phyloP scores from a whole-genome alignment of 2,113 vertebrate species.

The Nothobranchius kuhntae region DNA sequence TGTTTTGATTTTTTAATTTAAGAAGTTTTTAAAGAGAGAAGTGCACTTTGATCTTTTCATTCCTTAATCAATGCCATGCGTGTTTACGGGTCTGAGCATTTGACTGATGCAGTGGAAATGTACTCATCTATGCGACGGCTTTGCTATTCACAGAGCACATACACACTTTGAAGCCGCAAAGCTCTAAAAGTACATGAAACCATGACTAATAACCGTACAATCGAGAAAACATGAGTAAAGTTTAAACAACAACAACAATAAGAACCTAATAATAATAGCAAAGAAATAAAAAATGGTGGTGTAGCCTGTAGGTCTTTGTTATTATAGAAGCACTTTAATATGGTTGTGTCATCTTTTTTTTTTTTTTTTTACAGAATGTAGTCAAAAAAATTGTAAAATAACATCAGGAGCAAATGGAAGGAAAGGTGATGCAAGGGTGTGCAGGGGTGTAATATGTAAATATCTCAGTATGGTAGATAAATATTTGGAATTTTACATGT shows the following conservation, averaged over 20 bases:
- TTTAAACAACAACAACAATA: constrained; percentile 69
- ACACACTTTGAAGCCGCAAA: constrained; percentile 73
- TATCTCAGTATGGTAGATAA: constrained; percentile 16
- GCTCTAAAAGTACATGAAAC: constrained; percentile 74
- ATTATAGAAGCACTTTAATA: too few relatives aligned
- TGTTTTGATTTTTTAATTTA: not conserved
- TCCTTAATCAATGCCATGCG: constrained; percentile 16
- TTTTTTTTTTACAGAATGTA: too few relatives aligned
- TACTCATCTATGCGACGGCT: constrained; percentile 46
- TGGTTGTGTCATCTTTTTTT: too few relatives aligned
- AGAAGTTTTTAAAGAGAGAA: not conserved
- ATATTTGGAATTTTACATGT: constrained; percentile 37
- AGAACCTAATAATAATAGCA: not conserved
- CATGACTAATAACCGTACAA: constrained; percentile 79
- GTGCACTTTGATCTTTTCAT: not conserved
- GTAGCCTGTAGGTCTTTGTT: too few relatives aligned
- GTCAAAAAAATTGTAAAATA: too few relatives aligned
- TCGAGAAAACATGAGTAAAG: constrained; percentile 63
- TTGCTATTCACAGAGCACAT: constrained; percentile 68
- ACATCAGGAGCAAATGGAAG: too few relatives aligned
- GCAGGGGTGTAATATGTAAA: constrained; percentile 45
- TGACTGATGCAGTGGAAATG: constrained; percentile 44
- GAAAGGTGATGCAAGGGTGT: constrained; percentile 13
- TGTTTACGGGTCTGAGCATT: constrained; percentile 25
- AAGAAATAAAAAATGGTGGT: too few relatives aligned